Evolutionary conservation across 2,888 invertebrate species (phyloP).

Genomic region (Leucania comma): DNA sequence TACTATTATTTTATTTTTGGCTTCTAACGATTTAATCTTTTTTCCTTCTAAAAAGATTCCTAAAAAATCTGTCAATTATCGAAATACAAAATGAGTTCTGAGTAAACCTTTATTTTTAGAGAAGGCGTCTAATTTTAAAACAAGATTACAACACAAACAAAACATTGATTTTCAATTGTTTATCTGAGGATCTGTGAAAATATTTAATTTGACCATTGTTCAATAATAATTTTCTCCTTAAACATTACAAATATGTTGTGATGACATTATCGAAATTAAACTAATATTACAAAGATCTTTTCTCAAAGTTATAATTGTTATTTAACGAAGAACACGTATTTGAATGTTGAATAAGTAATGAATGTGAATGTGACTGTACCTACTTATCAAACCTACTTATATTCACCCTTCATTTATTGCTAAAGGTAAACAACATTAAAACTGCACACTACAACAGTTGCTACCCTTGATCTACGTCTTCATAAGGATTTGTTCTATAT

Average conservation of each 20-base stretch:
- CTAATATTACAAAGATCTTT: too few relatives aligned
- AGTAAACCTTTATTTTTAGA: too few relatives aligned
- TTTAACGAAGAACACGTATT: background rate
- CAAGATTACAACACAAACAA: too few relatives aligned
- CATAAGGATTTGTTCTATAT: slow-evolving; percentile 19
- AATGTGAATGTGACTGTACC: background rate
- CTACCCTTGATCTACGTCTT: slow-evolving; percentile 14
- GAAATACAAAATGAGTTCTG: background rate
- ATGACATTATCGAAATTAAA: too few relatives aligned
- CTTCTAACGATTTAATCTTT: background rate
- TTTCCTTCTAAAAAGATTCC: background rate
- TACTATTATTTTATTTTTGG: slow-evolving; percentile 10
- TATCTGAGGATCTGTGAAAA: too few relatives aligned
- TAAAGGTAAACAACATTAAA: slow-evolving; percentile 20
- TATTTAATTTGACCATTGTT: too few relatives aligned
- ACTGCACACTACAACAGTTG: background rate
- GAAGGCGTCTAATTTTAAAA: background rate
- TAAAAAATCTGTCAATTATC: slow-evolving; percentile 1
- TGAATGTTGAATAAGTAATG: background rate
- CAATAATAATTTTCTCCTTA: too few relatives aligned
- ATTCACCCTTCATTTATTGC: background rate
- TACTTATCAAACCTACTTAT: background rate
- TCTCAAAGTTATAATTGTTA: background rate
- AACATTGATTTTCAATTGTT: too few relatives aligned
- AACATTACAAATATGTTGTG: too few relatives aligned